These are phyloP conservation scores for Falco biarmicus DNA, from an alignment of 2,797 vertebrate genomes.

Conservation along the genomic window DNA sequence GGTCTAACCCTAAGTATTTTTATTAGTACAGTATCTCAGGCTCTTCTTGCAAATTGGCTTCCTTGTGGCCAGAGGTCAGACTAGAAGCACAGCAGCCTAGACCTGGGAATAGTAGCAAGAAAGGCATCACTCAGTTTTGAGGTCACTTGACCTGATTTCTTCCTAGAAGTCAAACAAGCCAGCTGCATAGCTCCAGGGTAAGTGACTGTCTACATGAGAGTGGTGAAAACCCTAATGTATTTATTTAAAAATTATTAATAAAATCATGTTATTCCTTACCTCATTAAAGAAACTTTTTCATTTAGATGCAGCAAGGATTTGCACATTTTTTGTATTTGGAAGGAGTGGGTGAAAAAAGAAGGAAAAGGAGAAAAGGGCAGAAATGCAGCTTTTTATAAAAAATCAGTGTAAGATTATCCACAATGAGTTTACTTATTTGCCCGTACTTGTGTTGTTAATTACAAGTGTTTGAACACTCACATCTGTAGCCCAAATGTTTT, in stretches of 20 bases:
- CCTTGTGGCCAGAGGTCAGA: background rate
- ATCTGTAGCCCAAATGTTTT: background rate
- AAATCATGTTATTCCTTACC: background rate
- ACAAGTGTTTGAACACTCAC: background rate
- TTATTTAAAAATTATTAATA: background rate
- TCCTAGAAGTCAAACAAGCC: background rate
- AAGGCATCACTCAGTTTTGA: background rate
- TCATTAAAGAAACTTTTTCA: background rate
- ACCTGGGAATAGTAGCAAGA: background rate
- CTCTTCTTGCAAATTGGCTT: background rate
- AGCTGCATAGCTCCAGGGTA: background rate
- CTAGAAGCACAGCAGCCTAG: background rate
- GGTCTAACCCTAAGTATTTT: background rate
- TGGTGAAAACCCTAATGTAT: background rate
- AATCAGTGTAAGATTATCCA: background rate
- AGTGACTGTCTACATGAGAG: background rate
- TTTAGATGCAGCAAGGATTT: background rate
- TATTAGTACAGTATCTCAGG: background rate
- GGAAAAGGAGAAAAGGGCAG: background rate
- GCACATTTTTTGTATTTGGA: background rate
- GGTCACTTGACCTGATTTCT: background rate
- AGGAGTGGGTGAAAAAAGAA: background rate
- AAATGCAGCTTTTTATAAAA: background rate
- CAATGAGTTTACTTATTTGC: background rate
- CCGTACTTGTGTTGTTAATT: background rate